Base-by-base conservation (phyloP, 2,113 vertebrate genomes). In the Passer montanus region DNA sequence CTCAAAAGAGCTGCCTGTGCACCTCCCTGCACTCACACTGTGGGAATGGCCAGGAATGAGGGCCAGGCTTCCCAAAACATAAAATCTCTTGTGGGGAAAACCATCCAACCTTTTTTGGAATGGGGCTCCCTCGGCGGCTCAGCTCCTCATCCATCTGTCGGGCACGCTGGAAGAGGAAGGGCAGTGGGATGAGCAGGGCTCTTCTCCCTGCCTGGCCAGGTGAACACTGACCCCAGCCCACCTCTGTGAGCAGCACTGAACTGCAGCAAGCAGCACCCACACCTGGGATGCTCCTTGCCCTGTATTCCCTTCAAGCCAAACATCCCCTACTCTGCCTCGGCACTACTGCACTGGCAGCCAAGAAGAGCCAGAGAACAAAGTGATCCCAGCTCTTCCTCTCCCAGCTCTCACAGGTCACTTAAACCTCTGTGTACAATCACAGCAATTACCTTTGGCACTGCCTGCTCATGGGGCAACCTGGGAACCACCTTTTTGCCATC, bases 41-140 rank as follows among this genome's bases (percentile, higher is more conserved):
- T 11, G 15, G 22, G 33, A 85, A 75, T 1, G 24, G n/a, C 11
- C 50, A 78, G 46, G 10, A 49, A 76, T 0, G 4, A 47, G 22
- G 44, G 31, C 24, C 14, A 31, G 28, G 8, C 21, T 31, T 67
- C n/a, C 19, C 9, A 8, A 62, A 70, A 84, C 21, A n/a, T 9
- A 15, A 74, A 79, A 60, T 16, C 23, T 35, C 20, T 30, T 4
- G 4, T 10, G 31, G 0, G 2, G 60, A 85, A 87, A 92, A 37
- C 16, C 7, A 10, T n/a, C 23, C 56, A 96, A 99, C 99, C 98
- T 99, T 99, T 96, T 99, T 99, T 33, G 97, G 98, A 76, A 99
- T 2, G 0, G 99, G 99, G 77, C 98, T 99, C 83, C 98, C 98
- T 90, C 99, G 98, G 67, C 98, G 98, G 41, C 90, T 97, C 89